phyloP scores from a whole-genome alignment of 2,797 vertebrate species.

The Micrastur ruficollis region DNA sequence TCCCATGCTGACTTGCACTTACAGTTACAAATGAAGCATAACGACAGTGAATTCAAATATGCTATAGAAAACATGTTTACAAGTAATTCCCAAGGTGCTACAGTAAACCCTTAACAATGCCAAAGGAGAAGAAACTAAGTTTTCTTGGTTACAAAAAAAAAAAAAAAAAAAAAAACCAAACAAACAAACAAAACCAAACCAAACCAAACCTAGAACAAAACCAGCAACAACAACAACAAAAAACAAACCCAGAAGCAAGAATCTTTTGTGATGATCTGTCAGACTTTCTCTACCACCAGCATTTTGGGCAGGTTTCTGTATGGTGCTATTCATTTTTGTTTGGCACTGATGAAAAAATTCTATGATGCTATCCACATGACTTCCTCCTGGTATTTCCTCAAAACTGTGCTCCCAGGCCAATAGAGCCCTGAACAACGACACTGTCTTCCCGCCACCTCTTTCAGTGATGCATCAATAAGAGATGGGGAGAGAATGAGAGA shows the following conservation, averaged over 20 bases:
- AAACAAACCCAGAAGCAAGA: not conserved
- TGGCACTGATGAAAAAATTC: not conserved
- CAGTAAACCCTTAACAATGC: not conserved
- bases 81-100: not conserved
- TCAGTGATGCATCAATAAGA: not conserved
- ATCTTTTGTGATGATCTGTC: not conserved
- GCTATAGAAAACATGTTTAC: not conserved
- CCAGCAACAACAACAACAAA: not conserved
- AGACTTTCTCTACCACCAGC: not conserved
- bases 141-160: not conserved
- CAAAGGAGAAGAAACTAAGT: not conserved
- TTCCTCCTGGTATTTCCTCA: constrained; percentile 9
- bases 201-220: not conserved
- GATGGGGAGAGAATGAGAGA: not conserved
- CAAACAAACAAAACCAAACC: not conserved
- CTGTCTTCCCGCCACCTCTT: not conserved
- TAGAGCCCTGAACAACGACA: not conserved
- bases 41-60: not conserved
- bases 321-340: not conserved
- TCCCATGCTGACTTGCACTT: not conserved
- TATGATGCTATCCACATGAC: not conserved
- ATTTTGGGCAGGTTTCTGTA: not conserved
- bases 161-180: no score
- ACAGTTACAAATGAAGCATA: not conserved
- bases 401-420: not conserved